Base-by-base conservation (phyloP, 1,140 invertebrate genomes). In the Oncopodura yosiiana region DNA sequence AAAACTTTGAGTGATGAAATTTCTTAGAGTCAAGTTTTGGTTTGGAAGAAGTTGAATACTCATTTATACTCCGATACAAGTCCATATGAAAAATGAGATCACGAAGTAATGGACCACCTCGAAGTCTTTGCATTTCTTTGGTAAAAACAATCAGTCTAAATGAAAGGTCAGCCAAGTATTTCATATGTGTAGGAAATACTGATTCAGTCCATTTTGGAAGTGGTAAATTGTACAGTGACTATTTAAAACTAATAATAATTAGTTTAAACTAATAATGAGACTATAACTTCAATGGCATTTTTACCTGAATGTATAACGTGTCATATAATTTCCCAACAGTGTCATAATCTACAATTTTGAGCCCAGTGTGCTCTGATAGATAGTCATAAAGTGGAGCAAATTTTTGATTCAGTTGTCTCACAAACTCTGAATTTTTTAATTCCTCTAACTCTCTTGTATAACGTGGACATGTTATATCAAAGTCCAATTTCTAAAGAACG, bases 331-430 rank as follows among this genome's bases (percentile, higher is more conserved):
- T 37, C 3, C 12, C 9, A 36, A 45, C 43, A 14, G 43, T 37
- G 1, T 12, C 3, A 21, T 39, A 37, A 24, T 3, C 44, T 4
- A 34, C 26, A 21, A 49, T 27, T 16, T 41, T 52, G 3, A 61
- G 69, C 0, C 84, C 84, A 8, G 79, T 69, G 48, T 83, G 70
- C 9, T 76, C 64, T 4, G 77, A 75, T 14, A 86, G 63, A 61
- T 81, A 86, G 36, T 72, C 64, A 70, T 81, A 86, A 1, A 87
- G 65, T 46, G 76, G 65, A 62, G 76, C 66, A 66, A 82, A 79
- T 61, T 77, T 70, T 46, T 72, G 67, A n/a, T 79, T 68, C 19
- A 81, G 69, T 2, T 75, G 68, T 64, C 75, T 69, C 48, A 83
- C 79, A 63, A 75, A 74, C 4, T 69, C 67, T 5, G 79, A 78